Evolutionary conservation across 2,888 invertebrate genomes (phyloP).

Genomic region (Harpalus rubripes): DNA sequence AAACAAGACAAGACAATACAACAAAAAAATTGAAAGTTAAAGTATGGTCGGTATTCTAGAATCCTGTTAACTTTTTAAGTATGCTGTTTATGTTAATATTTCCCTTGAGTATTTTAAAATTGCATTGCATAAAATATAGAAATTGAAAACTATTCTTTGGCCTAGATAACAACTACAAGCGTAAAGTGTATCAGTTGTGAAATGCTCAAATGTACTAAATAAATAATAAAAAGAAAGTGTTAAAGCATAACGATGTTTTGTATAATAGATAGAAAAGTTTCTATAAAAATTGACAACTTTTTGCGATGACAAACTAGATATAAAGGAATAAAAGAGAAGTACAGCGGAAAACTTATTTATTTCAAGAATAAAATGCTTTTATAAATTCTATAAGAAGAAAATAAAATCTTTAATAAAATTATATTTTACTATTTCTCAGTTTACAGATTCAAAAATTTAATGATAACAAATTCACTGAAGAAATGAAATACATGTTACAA

Average conservation of each 20-base stretch:
- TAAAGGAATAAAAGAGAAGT: neutral
- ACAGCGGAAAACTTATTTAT: neutral
- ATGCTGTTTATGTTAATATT: no score
- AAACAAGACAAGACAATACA: no score
- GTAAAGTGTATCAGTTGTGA: neutral
- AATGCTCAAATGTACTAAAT: neutral
- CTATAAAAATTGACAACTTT: neutral
- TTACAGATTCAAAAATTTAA: neutral
- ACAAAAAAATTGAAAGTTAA: no score
- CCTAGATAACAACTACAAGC: neutral
- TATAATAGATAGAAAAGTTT: neutral
- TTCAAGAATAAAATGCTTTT: neutral
- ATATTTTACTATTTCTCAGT: neutral
- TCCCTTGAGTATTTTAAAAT: no score
- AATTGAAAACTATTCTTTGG: no score
- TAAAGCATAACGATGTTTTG: neutral
- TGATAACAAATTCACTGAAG: neutral
- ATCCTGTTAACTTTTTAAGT: no score
- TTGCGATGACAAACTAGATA: neutral
- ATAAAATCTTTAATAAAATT: neutral
- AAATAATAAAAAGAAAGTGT: constrained; percentile 6
- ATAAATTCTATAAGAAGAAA: neutral
- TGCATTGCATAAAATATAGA: no score
- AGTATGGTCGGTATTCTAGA: no score
- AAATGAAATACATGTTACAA: no score